Evolutionary conservation across 2,888 invertebrate species (phyloP), one percentile per base, ranked within the genome.

Genomic region (Himalopsyche kuldschensis): DNA sequence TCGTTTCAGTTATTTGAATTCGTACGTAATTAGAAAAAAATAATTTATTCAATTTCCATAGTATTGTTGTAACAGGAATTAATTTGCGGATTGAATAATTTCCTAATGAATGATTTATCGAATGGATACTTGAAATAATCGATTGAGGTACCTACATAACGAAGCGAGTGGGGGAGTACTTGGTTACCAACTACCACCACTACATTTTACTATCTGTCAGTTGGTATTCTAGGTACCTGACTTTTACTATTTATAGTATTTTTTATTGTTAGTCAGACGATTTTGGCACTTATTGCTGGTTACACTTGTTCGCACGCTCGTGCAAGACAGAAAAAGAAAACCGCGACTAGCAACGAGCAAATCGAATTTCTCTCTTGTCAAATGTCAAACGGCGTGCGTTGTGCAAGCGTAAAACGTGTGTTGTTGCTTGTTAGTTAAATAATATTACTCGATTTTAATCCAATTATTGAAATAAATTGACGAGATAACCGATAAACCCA

Each of bases 401-500:
- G 69, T 69, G 69, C 30, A 30, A 69, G 69, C 69, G 69, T 69
- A 11, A 69, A 69, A 69, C 69, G 69, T 69, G 69, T 69, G 69
- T 69, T 27, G 69, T 69, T 69, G 30, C 69, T 20, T 69, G 24
- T 48, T 48, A 15, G 8, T 48, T 48, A n/a, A 69, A 69, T 27
- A 69, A 27, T 69, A 69, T 69, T 69, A 30, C 69, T 27, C 3
- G 3, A 69, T 69, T 81, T 32, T 75, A 84, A 81, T 48, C 78
- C 31, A 80, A 84, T 84, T 82, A 82, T 78, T 84, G 84, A 84
- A 82, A 79, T 35, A 78, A 79, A 79, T 79, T 76, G 78, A 76
- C 79, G 2, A 27, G 4, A 69, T 11, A 30, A 69, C 27, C 27
- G 27, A 24, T 10, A 15, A 27, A 15, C 8, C 69, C 15, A 27